Evolutionary conservation across 2,888 invertebrate genomes (phyloP), one percentile per base, ranked within the genome.

Genomic region (Diloba caeruleocephala): DNA sequence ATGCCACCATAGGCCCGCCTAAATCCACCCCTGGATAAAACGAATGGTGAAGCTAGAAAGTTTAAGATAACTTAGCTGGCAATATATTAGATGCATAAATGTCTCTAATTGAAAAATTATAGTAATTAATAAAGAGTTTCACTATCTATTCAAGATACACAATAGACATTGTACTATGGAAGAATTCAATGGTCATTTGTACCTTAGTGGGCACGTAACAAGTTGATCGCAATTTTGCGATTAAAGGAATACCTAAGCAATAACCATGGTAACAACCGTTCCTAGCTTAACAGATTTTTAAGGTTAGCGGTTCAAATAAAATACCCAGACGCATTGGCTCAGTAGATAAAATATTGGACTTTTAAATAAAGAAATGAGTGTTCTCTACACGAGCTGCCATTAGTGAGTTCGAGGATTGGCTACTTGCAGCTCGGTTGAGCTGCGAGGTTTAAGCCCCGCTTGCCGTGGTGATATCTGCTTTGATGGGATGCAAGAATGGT

Each of bases 141-240:
- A 39, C 31, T 38, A 58, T 42, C 57, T 7, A 42, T n/a, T n/a
- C n/a, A 29, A 8, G 12, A 37, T 25, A 21, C 41, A 61, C 58
- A 59, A 64, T 64, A 53, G 15, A 64, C 46, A 62, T 62, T 62
- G 61, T 61, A 29, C 12, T 50, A 5, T 45, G 36, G 17, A 52
- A 41, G 60, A 33, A 59, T 65, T 65, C 14, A 41, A 42, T 51
- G 61, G 61, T 59, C 51, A 46, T 65, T 65, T 65, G 41, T 53
- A 45, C 7, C 37, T 21, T 38, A 31, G n/a, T n/a, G 12, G 41
- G 37, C 29, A 57, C 41, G 64, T 49, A 42, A 49, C 55, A 42
- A 10, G 51, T 32, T 36, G 64, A 59, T 61, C 39, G 37, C 41
- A 23, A 46, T 42, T 65, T 45, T 6, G 38, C 15, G 64, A 60